These are phyloP conservation scores for Neotoxoptera formosana DNA, from an alignment of 1,140 invertebrate species.

Conservation along the genomic window DNA sequence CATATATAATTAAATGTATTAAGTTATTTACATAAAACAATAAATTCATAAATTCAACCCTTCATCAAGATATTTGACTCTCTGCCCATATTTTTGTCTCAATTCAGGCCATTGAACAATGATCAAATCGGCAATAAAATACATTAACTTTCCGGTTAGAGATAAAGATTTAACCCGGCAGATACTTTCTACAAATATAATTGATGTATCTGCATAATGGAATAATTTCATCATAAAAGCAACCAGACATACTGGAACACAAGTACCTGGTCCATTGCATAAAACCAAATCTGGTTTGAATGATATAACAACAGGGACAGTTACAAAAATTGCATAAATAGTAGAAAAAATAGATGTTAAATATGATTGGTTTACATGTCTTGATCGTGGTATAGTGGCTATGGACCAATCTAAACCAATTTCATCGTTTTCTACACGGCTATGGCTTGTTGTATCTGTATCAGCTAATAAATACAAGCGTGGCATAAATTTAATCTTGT, in stretches of 20 bases:
- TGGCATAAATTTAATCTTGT: slow-evolving; percentile 71
- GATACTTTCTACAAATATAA: slow-evolving; percentile 93
- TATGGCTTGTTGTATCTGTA: slow-evolving; percentile 77
- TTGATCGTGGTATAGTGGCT: slow-evolving; percentile 78
- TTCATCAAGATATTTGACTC: slow-evolving; percentile 47
- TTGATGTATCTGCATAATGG: slow-evolving; percentile 73
- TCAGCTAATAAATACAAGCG: slow-evolving; percentile 81
- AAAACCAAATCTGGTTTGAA: slow-evolving; percentile 80
- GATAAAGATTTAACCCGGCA: slow-evolving; percentile 91
- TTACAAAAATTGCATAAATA: slow-evolving; percentile 72
- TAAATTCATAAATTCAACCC: neutral
- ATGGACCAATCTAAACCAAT: slow-evolving; percentile 62
- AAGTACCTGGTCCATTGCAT: slow-evolving; percentile 96
- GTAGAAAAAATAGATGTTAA: slow-evolving; percentile 81
- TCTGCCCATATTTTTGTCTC: slow-evolving; percentile 68
- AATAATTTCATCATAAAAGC: slow-evolving; percentile 74
- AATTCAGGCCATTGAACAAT: slow-evolving; percentile 90
- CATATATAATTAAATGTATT: neutral
- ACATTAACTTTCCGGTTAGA: slow-evolving; percentile 85
- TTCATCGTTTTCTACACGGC: slow-evolving; percentile 66
- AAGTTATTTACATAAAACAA: neutral
- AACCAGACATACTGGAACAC: slow-evolving; percentile 84
- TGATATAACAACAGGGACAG: slow-evolving; percentile 75
- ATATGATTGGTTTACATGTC: slow-evolving; percentile 89
- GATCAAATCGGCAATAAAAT: slow-evolving; percentile 82